Base-by-base conservation (phyloP, 1,140 invertebrate genomes). In the Orussus abietinus region DNA sequence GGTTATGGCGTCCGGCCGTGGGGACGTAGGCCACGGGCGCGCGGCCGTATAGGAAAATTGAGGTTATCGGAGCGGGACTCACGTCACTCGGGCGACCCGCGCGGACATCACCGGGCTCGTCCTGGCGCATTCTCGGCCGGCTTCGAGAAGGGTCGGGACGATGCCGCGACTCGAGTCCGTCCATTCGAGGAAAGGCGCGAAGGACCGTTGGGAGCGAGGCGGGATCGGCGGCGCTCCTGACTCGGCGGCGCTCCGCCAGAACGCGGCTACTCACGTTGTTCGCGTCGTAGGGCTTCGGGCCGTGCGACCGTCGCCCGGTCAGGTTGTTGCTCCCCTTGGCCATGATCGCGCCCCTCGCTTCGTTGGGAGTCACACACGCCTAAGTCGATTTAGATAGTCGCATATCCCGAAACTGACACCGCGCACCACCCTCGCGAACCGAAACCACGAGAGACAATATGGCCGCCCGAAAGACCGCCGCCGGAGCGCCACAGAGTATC, bases 201-300 rank as follows among this genome's bases (percentile, higher is more conserved):
- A 43, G 33, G 18, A 29, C 19, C 18, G 12, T 13, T 28, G 15
- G 10, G 10, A 30, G 11, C 18, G 12, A 26, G 7, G 20, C 10
- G 11, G 14, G 25, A 6, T 12, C 10, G 17, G 15, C 20, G 18
- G 14, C n/a, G 14, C n/a, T 2, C 3, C 3, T 34, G n/a, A n/a
- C n/a, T n/a, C n/a, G n/a, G n/a, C n/a, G n/a, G n/a, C n/a, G n/a
- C n/a, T n/a, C n/a, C n/a, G n/a, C n/a, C n/a, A n/a, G n/a, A n/a
- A n/a, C 15, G 6, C 30, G 26, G 14, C 26, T 49, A 73, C 70
- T 73, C 58, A 73, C 70, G 60, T 72, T 71, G 56, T 69, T 71
- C 44, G 62, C 52, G 45, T 72, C 66, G 51, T 70, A 72, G 34
- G 67, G 64, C 43, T 66, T 67, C 39, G 57, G 47, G 39, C 53